Conservation (phyloP, 2,888 invertebrate genomes). For the Microplitis manilae region DNA sequence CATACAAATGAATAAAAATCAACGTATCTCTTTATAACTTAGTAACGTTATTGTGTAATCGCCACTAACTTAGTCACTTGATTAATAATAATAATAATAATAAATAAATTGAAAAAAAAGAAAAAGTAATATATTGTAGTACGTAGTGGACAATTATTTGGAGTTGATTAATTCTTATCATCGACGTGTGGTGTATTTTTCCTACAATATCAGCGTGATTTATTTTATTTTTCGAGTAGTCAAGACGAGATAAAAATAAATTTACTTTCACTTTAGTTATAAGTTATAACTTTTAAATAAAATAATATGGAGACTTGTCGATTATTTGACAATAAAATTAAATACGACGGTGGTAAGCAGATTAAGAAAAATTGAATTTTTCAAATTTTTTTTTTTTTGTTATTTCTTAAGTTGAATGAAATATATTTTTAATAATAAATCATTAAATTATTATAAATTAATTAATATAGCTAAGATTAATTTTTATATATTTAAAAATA, state of each 20-base stretch:
- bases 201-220: neutral
- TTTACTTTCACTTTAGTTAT: neutral
- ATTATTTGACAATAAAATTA: neutral
- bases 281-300: neutral
- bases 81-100: neutral
- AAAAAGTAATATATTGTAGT: neutral
- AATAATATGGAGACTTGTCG: neutral
- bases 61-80: neutral
- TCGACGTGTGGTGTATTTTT: neutral
- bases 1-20: slow-evolving; percentile 1
- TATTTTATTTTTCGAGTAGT: neutral
- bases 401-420: neutral
- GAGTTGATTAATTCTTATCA: neutral
- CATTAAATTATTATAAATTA: too few relatives aligned
- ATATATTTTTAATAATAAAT: neutral
- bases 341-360: neutral
- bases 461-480: too few relatives aligned
- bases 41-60: neutral
- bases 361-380: neutral
- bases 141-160: neutral
- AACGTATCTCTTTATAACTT: neutral
- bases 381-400: neutral
- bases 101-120: neutral
- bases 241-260: neutral
- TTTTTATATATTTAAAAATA: too few relatives aligned